Base-by-base conservation (phyloP, 2,113 vertebrate genomes). In the Oryzias melastigma region DNA sequence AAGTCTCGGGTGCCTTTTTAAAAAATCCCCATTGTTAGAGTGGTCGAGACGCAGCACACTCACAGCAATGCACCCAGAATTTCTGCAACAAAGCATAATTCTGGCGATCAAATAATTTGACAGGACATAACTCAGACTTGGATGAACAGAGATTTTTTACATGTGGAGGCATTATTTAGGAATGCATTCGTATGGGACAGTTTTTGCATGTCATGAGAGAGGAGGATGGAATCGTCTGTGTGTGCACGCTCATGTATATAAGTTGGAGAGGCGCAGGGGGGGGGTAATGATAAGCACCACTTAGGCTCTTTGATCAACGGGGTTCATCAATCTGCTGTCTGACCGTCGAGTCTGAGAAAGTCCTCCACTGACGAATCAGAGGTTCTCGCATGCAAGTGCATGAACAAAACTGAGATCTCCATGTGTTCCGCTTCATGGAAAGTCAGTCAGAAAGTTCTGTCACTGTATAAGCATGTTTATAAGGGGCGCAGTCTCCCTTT, bases 291-390 rank as follows among this genome's bases (percentile, higher is more conserved):
- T 87, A 83, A 87, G 83, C 83, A 86, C 80, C 73, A 89, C 88
- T 88, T 89, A 85, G 69, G 73, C 81, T 80, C 84, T 90, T 90
- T 90, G 88, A 88, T 88, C 87, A 68, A 61, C 50, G 57, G 77
- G 58, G 49, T 71, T 85, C 84, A 88, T 88, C 81, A 81, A 85
- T 89, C 84, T 79, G 27, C 73, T 71, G 81, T 77, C 76, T 2
- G 19, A 82, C 69, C 62, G 65, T 73, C 62, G 58, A 71, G 69
- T 80, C 74, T 85, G 82, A 84, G 82, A 87, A 86, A 86, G 87
- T 87, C 74, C 54, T 75, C 52, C 29, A 12, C 62, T 74, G 79
- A 85, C 69, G 61, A 64, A 80, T 78, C 58, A 62, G 22, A 45
- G 14, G 68, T 41, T 24, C 71, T 54, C 44, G 48, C 46, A 68